Conservation (phyloP, 2,888 invertebrate species). For the Peribatodes rhomboidaria region DNA sequence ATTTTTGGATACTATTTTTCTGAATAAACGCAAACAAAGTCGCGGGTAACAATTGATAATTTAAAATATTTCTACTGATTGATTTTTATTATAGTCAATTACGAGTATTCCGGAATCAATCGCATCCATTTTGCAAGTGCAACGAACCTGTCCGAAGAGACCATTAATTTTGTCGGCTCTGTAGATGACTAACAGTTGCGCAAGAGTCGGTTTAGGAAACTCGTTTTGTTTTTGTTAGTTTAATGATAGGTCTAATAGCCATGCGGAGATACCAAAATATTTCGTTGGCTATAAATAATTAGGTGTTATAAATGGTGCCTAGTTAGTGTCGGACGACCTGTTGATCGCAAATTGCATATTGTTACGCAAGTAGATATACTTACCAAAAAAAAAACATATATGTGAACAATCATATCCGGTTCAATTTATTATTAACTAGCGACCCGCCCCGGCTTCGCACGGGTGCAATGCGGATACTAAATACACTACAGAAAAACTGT, state of each 20-base stretch:
- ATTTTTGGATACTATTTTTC: too few species aligned
- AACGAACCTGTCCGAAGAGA: slow-evolving; percentile 15
- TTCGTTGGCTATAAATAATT: slow-evolving; percentile 7
- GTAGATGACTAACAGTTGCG: slow-evolving; percentile 38
- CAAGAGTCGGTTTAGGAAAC: slow-evolving; percentile 37
- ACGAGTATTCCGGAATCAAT: slow-evolving; percentile 7
- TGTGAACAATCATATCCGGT: too few species aligned
- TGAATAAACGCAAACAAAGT: too few species aligned
- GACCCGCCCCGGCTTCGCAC: too few species aligned
- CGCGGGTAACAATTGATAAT: too few species aligned
- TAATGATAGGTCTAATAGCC: slow-evolving; percentile 8
- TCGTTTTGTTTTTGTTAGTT: slow-evolving; percentile 28
- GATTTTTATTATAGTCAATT: too few species aligned
- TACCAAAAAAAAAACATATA: too few species aligned
- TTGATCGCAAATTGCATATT: neutral
- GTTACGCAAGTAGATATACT: neutral
- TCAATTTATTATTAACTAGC: too few species aligned
- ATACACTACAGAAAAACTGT: too few species aligned
- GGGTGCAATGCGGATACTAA: too few species aligned
- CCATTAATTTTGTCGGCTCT: slow-evolving; percentile 19
- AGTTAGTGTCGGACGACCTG: slow-evolving; percentile 5
- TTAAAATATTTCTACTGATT: too few species aligned
- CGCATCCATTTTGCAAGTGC: slow-evolving; percentile 23
- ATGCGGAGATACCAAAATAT: slow-evolving; percentile 2
- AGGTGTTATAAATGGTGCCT: slow-evolving; percentile 16